Evolutionary conservation across 2,888 invertebrate species (phyloP).

Genomic region (Agrotis clavis): DNA sequence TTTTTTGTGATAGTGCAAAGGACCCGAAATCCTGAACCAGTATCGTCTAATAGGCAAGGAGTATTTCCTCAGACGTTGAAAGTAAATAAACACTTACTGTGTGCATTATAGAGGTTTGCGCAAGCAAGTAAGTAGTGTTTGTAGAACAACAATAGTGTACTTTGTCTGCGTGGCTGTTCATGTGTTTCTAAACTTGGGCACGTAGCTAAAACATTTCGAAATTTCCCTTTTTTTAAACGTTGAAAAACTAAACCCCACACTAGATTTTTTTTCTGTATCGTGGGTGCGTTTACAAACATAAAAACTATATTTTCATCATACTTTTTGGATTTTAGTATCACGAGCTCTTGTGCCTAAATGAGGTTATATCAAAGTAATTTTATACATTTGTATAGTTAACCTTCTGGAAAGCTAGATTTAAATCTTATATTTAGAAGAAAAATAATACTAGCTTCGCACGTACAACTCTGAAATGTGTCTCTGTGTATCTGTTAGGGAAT

Average conservation of each 20-base stretch:
- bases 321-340: not conserved
- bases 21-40: not conserved
- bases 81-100: slow-evolving; percentile 8
- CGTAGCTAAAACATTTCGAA: not conserved
- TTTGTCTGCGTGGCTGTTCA: not conserved
- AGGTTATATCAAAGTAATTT: too few species aligned
- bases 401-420: too few species aligned
- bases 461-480: not conserved
- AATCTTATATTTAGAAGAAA: not conserved
- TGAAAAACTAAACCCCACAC: too few species aligned
- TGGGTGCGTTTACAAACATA: too few species aligned
- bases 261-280: not conserved
- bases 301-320: not conserved
- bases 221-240: too few species aligned
- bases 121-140: slow-evolving; percentile 6
- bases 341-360: too few species aligned
- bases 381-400: too few species aligned
- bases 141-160: not conserved
- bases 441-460: not conserved
- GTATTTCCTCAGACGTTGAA: not conserved
- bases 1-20: slow-evolving; percentile 29
- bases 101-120: slow-evolving; percentile 2
- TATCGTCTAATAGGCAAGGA: not conserved
- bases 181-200: slow-evolving; percentile 11
- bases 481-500: too few species aligned